Percentiles rank a stretch among this genome's conserved stretches.
phyloP scores from a whole-genome alignment of 1,140 invertebrate genomes.

The Bombyx mandarina region DNA sequence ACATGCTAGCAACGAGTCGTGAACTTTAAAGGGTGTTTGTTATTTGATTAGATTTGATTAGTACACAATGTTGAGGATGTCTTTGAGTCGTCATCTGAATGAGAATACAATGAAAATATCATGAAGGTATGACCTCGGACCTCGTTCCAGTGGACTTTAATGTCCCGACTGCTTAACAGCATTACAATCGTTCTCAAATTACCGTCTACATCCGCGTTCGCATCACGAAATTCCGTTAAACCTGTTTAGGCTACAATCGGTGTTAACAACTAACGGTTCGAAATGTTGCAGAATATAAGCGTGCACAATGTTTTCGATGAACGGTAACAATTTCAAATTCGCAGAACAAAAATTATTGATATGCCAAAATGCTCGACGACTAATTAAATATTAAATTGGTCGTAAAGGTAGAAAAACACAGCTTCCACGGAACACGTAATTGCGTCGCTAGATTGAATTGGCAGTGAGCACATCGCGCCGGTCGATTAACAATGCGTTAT shows the following conservation, averaged over 20 bases:
- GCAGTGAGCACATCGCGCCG: conserved; percentile 18
- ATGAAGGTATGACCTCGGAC: conserved; percentile 34
- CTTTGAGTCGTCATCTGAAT: conserved; percentile 36
- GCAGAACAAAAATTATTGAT: no score
- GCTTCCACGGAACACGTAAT: not conserved
- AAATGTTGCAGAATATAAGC: not conserved
- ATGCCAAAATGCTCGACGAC: no score
- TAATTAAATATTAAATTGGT: not conserved
- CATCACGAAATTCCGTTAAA: conserved; percentile 24
- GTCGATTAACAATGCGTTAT: conserved; percentile 25
- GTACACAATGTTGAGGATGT: conserved; percentile 30
- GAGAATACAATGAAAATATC: conserved; percentile 40
- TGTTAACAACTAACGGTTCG: conserved; percentile 25
- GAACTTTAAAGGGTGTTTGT: no score
- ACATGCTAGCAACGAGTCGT: not conserved
- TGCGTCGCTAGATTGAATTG: conserved; percentile 15
- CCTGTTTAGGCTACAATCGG: conserved; percentile 19
- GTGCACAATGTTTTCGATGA: no score
- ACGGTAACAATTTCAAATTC: no score
- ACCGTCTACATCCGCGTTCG: conserved; percentile 19
- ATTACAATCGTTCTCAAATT: conserved; percentile 29
- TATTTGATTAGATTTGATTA: conserved; percentile 7
- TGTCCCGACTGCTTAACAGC: conserved; percentile 10
- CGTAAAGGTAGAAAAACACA: not conserved
- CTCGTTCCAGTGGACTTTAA: conserved; percentile 28